Evolutionary conservation across 2,113 vertebrate species (phyloP).

Genomic region (Dromaius novaehollandiae): DNA sequence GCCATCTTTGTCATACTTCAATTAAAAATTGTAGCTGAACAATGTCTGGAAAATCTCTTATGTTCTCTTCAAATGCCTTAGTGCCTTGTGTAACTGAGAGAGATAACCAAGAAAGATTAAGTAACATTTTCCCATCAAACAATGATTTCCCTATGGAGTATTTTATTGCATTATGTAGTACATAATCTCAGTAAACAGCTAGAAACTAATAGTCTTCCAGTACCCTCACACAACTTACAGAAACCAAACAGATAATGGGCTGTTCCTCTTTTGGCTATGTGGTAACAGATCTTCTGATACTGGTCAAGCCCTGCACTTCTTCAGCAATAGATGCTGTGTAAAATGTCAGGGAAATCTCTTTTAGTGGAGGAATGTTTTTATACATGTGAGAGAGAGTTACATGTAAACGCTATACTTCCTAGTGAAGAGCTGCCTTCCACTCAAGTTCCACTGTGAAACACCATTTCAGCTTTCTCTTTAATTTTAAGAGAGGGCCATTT

Average conservation of each 20-base stretch:
- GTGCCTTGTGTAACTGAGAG: not conserved
- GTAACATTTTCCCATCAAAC: not conserved
- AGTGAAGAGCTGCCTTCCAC: not conserved
- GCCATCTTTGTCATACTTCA: not conserved
- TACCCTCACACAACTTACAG: not conserved
- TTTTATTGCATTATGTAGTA: not conserved
- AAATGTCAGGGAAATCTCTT: not conserved
- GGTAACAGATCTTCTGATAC: not conserved
- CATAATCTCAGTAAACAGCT: not conserved
- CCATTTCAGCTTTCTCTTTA: not conserved
- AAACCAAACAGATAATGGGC: not conserved
- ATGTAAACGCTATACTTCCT: not conserved
- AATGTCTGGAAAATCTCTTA: not conserved
- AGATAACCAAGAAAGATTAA: not conserved
- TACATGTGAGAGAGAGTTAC: not conserved
- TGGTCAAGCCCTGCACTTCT: not conserved
- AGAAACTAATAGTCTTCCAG: not conserved
- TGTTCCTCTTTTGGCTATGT: not conserved
- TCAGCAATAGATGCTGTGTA: not conserved
- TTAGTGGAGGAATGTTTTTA: not conserved
- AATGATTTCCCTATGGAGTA: not conserved
- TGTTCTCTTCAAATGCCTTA: not conserved
- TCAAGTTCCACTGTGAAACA: not conserved
- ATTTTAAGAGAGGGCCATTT: not conserved
- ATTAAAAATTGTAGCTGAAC: not conserved